These are phyloP conservation scores for Mixornis gularis DNA, from an alignment of 2,113 vertebrate species.

Conservation along the genomic window DNA sequence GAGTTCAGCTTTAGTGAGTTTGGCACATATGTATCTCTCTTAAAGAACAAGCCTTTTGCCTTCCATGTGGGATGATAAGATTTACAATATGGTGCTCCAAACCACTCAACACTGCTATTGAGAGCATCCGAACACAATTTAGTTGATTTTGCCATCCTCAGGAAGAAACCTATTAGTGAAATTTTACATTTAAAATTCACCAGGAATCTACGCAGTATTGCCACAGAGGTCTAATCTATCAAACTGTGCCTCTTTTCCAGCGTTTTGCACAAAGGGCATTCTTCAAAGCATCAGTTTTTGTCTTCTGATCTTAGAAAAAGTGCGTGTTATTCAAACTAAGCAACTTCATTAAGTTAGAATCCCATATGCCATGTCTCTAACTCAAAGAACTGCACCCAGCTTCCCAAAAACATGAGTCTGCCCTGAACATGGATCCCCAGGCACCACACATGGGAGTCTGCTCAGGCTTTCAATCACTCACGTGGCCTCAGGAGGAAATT, in stretches of 20 bases:
- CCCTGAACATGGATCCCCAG: accelerated
- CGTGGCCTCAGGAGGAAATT: accelerated
- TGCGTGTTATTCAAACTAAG: not conserved
- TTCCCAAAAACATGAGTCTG: not conserved
- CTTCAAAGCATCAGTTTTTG: not conserved
- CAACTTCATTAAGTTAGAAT: not conserved
- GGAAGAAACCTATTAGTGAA: not conserved
- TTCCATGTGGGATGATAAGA: not conserved
- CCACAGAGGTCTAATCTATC: not conserved
- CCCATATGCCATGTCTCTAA: not conserved
- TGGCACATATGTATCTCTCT: not conserved
- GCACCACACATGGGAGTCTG: accelerated
- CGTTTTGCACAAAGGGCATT: not conserved
- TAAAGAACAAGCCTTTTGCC: not conserved
- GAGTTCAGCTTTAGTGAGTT: not conserved
- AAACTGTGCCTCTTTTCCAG: not conserved
- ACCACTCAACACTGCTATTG: not conserved
- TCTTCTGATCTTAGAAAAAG: not conserved
- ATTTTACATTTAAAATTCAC: not conserved
- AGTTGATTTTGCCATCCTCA: not conserved
- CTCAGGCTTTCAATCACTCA: not conserved
- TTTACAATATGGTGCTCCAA: not conserved
- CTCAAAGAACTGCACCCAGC: not conserved
- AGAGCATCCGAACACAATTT: not conserved
- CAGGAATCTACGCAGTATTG: not conserved